Conservation (phyloP, 2,888 invertebrate genomes). For the Himalopsyche japonica region DNA sequence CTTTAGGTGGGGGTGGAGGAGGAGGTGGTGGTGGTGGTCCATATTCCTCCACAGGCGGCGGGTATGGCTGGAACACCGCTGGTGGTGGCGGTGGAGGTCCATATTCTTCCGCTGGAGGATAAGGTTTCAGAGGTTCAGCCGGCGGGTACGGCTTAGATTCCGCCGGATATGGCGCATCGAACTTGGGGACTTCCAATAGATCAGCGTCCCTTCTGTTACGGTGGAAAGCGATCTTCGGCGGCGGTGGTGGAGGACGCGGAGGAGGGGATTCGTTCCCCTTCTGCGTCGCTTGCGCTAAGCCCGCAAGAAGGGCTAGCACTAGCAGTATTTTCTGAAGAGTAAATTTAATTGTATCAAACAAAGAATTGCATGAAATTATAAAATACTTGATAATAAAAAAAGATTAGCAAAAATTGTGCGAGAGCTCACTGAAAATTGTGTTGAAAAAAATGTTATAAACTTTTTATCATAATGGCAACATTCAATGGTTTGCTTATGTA, state of each 20-base stretch:
- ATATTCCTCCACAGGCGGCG: not conserved
- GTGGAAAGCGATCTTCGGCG: constrained; percentile 24
- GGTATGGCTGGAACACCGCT: not conserved
- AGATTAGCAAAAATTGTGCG: too few species aligned
- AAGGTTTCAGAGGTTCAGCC: constrained; percentile 11
- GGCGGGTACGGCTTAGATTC: not conserved
- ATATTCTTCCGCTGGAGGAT: constrained; percentile 15
- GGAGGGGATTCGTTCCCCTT: constrained; percentile 43
- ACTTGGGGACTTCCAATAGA: not conserved
- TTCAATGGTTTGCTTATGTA: too few species aligned
- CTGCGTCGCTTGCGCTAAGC: constrained; percentile 41
- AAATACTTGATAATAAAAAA: too few species aligned
- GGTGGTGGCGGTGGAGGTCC: not conserved
- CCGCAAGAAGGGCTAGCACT: constrained; percentile 29
- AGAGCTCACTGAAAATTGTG: too few species aligned
- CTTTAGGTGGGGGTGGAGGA: not conserved
- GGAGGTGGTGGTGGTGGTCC: constrained; percentile 13
- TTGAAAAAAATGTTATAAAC: too few species aligned
- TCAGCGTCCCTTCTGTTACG: constrained; percentile 9
- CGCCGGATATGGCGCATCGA: constrained; percentile 7
- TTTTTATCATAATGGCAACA: too few species aligned
- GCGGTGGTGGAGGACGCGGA: constrained; percentile 34
- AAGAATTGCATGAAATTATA: too few species aligned
- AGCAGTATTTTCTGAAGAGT: constrained; percentile 23
- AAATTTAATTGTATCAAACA: too few species aligned